Evolutionary conservation across 2,113 vertebrate genomes (phyloP).

Genomic region (Myotis yumanensis): DNA sequence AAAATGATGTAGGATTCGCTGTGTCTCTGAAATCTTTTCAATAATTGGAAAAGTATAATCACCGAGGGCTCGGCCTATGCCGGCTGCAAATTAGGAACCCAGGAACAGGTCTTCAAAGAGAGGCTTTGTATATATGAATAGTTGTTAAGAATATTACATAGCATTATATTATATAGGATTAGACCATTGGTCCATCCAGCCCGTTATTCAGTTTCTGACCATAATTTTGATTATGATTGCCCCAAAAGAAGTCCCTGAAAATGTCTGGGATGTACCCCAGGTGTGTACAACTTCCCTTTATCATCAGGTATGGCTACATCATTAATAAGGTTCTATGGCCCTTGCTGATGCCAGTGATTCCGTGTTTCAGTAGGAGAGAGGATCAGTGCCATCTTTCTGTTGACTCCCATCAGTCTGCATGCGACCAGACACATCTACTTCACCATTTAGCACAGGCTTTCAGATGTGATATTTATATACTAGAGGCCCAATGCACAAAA

Average conservation of each 20-base stretch:
- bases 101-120: neutral
- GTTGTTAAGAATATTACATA: neutral
- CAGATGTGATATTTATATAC: neutral
- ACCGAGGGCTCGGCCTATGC: neutral
- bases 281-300: neutral
- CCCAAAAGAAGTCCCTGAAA: neutral
- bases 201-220: neutral
- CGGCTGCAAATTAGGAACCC: neutral
- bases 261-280: neutral
- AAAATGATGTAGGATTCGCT: neutral
- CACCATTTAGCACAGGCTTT: neutral
- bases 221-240: neutral
- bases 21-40: neutral
- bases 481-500: too few species aligned
- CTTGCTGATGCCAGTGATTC: neutral
- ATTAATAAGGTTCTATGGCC: neutral
- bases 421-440: neutral
- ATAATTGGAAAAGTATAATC: neutral
- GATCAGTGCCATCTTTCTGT: neutral
- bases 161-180: neutral
- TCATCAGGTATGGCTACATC: neutral
- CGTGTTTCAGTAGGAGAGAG: neutral
- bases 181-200: neutral
- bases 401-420: neutral
- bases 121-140: neutral